Evolutionary conservation across 2,113 vertebrate species (phyloP).

Genomic region (Triplophysa rosa): DNA sequence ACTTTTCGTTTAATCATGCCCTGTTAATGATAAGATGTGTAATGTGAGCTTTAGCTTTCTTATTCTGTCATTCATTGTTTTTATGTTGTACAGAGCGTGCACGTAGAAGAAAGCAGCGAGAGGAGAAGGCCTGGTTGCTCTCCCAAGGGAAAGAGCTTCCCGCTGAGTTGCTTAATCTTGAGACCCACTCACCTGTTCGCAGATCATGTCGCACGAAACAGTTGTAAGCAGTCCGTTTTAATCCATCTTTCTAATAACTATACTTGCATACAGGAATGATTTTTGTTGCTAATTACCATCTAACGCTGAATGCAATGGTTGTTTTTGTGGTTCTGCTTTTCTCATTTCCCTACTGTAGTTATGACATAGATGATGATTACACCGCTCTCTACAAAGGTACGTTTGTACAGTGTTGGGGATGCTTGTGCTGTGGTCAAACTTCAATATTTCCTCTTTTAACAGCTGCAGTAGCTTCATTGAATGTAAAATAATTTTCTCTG

Average conservation of each 20-base stretch:
- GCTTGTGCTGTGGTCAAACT: neutral
- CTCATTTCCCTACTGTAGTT: slow-evolving; percentile 73
- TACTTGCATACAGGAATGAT: too few species aligned
- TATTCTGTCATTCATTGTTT: slow-evolving; percentile 40
- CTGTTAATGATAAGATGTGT: neutral
- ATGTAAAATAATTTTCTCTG: neutral
- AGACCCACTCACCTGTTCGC: slow-evolving; percentile 83
- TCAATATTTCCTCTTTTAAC: slow-evolving; percentile 8
- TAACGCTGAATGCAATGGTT: neutral
- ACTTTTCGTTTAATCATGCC: slow-evolving; percentile 49
- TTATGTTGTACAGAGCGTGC: slow-evolving; percentile 80
- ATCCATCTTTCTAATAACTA: neutral
- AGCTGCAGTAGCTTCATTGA: neutral
- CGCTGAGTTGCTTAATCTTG: slow-evolving; percentile 87
- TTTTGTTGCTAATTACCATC: neutral
- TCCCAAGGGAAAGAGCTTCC: slow-evolving; percentile 93
- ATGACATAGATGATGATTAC: slow-evolving; percentile 95
- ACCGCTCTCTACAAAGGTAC: slow-evolving; percentile 96
- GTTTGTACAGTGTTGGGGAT: neutral
- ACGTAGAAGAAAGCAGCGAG: slow-evolving; percentile 88
- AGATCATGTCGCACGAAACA: slow-evolving; percentile 82
- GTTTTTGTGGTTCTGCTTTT: slow-evolving; percentile 2
- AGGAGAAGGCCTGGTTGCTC: slow-evolving; percentile 90
- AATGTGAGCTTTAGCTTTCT: neutral
- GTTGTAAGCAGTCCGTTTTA: slow-evolving; percentile 76